Percentiles rank a stretch among this genome's conserved stretches.
Conservation (phyloP, 1,140 invertebrate species). For the Dreissena polymorpha region DNA sequence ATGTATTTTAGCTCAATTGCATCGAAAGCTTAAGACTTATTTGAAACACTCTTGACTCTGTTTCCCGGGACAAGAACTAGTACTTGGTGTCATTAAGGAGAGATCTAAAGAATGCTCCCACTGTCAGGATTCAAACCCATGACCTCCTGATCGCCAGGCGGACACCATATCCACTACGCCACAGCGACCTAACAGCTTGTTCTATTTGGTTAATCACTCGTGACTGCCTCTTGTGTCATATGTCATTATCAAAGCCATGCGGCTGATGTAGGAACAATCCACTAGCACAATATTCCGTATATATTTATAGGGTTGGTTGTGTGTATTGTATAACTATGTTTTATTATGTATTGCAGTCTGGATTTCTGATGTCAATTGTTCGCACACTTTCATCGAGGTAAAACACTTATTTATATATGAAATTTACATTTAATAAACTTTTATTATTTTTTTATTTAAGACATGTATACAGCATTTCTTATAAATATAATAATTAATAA, state of each 20-base stretch:
- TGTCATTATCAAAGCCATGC: not conserved
- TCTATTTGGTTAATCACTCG: too few species aligned
- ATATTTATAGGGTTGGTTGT: not conserved
- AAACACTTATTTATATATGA: constrained; percentile 36
- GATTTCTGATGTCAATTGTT: constrained; percentile 84
- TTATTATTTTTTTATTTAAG: not conserved
- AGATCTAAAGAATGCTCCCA: too few species aligned
- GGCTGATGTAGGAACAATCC: not conserved
- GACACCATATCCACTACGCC: too few species aligned
- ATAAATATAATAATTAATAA: too few species aligned
- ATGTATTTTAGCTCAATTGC: too few species aligned
- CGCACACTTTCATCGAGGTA: constrained; percentile 76
- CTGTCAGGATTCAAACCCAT: too few species aligned
- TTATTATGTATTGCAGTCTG: constrained; percentile 85
- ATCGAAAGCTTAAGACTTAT: too few species aligned
- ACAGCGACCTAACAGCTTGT: too few species aligned
- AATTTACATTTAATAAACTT: not conserved
- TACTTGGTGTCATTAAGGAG: too few species aligned
- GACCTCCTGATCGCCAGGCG: too few species aligned
- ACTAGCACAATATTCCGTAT: not conserved
- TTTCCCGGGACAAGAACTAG: too few species aligned
- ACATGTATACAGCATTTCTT: constrained; percentile 31
- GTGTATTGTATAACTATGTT: constrained; percentile 24
- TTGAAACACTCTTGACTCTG: too few species aligned
- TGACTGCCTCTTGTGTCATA: not conserved